Conservation (phyloP, 2,888 invertebrate genomes). For the Nemapogon koenigi region DNA sequence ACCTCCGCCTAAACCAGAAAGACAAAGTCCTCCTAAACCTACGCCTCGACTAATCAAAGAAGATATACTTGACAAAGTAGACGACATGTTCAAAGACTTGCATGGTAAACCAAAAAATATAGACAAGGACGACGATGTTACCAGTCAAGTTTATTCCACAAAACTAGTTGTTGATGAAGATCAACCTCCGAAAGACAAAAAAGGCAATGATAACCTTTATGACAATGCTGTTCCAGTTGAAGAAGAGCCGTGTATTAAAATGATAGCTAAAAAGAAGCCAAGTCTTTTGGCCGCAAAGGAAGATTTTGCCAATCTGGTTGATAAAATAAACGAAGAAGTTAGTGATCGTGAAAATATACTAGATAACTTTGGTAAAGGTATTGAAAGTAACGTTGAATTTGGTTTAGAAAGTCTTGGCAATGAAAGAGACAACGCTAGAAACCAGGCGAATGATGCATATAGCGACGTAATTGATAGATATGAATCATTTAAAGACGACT, state of each 20-base stretch:
- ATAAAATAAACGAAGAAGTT: constrained; percentile 12
- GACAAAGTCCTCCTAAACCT: constrained; percentile 45
- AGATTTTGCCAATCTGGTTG: constrained; percentile 29
- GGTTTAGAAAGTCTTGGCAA: constrained; percentile 35
- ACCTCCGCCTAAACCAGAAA: constrained; percentile 36
- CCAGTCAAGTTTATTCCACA: constrained; percentile 37
- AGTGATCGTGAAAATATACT: constrained; percentile 1
- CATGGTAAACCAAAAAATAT: constrained; percentile 36
- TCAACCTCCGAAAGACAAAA: constrained; percentile 26
- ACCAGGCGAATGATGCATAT: constrained; percentile 28
- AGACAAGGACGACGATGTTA: constrained; percentile 29
- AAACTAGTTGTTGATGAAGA: constrained; percentile 54
- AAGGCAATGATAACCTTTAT: constrained; percentile 45
- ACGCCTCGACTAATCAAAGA: constrained; percentile 52
- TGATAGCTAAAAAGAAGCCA: constrained; percentile 2
- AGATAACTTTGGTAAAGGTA: constrained; percentile 8
- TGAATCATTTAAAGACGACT: constrained; percentile 26
- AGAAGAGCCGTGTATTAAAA: constrained; percentile 5
- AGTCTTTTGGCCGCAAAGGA: constrained; percentile 29
- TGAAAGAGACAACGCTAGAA: constrained; percentile 41
- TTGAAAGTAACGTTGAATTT: constrained; percentile 31
- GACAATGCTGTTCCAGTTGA: constrained; percentile 22
- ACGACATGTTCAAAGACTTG: constrained; percentile 59
- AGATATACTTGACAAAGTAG: constrained; percentile 52
- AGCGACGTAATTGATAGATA: constrained; percentile 32